A percentile compares a stretch with the other conserved stretches of the same genome.
Evolutionary conservation across 2,797 vertebrate genomes (phyloP).

Genomic region (Sandelia bainsii): DNA sequence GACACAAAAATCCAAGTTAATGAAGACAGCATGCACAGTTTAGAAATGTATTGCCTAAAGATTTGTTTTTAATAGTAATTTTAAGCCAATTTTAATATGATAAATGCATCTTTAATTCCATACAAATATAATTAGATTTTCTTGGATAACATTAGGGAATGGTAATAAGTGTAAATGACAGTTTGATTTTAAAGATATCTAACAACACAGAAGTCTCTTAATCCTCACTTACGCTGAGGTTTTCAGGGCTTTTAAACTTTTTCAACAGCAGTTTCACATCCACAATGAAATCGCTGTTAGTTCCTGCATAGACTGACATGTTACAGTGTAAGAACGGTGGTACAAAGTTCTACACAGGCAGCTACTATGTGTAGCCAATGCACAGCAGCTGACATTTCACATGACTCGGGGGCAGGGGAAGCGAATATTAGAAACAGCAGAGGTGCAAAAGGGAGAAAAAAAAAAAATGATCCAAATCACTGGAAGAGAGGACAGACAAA

Average conservation of each 20-base stretch:
- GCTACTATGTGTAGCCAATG: conserved; percentile 29
- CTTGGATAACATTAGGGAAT: not conserved
- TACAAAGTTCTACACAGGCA: conserved; percentile 18
- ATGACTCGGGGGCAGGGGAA: conserved; percentile 44
- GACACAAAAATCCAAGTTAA: not conserved
- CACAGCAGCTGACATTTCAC: conserved; percentile 77
- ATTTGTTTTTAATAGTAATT: not conserved
- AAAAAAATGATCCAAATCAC: not conserved
- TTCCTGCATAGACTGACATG: conserved; percentile 37
- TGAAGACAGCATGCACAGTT: not conserved
- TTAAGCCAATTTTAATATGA: not conserved
- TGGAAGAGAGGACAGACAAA: not conserved
- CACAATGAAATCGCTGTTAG: conserved; percentile 38
- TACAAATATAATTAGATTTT: not conserved
- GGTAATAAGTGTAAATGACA: not conserved
- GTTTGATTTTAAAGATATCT: not conserved
- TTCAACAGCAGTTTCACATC: conserved; percentile 60
- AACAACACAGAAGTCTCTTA: not conserved
- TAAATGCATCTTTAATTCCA: not conserved
- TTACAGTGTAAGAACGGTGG: not conserved
- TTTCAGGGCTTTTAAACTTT: not conserved
- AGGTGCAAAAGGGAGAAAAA: not conserved
- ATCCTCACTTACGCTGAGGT: not conserved
- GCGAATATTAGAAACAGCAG: conserved; percentile 6
- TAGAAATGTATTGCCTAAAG: not conserved